A percentile compares a stretch with the other conserved stretches of the same genome.
Conservation (phyloP, 2,113 vertebrate species). For the Choloepus hoffmanni region DNA sequence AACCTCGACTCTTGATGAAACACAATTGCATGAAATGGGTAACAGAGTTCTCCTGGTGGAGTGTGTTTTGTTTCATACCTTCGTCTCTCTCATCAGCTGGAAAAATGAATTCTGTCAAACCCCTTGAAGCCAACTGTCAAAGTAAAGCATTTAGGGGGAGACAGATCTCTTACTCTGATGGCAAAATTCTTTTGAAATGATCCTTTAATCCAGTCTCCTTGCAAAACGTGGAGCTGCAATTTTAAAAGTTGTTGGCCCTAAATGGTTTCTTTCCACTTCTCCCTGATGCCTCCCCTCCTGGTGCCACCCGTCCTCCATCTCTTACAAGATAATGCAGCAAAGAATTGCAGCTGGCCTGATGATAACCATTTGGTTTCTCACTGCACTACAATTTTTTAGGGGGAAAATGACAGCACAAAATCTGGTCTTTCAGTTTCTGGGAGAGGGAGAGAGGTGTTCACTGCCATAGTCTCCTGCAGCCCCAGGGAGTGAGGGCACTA, state of each 20-base stretch:
- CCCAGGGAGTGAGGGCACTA: accelerated
- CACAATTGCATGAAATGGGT: background rate
- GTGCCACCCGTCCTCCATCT: accelerated
- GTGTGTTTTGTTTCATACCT: background rate
- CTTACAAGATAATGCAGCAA: background rate
- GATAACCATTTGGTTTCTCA: background rate
- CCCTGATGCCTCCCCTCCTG: accelerated
- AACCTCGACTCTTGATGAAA: background rate
- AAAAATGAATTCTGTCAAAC: conserved; percentile 42
- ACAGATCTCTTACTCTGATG: conserved; percentile 41
- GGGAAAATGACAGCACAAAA: background rate
- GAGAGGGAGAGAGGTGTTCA: background rate
- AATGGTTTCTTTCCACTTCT: background rate
- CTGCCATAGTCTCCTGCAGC: background rate
- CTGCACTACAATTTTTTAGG: background rate
- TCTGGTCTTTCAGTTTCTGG: background rate
- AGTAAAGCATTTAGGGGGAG: conserved; percentile 26
- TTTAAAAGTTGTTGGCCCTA: background rate
- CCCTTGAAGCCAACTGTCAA: conserved; percentile 56
- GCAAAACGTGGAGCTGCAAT: background rate
- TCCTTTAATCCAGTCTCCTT: conserved; percentile 4
- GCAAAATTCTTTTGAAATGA: conserved; percentile 40
- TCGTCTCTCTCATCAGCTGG: conserved; percentile 1
- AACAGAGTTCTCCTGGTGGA: background rate
- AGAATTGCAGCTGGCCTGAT: background rate